Evolutionary conservation across 2,888 invertebrate species (phyloP).

Genomic region (Glyphotaelius pellucidus): DNA sequence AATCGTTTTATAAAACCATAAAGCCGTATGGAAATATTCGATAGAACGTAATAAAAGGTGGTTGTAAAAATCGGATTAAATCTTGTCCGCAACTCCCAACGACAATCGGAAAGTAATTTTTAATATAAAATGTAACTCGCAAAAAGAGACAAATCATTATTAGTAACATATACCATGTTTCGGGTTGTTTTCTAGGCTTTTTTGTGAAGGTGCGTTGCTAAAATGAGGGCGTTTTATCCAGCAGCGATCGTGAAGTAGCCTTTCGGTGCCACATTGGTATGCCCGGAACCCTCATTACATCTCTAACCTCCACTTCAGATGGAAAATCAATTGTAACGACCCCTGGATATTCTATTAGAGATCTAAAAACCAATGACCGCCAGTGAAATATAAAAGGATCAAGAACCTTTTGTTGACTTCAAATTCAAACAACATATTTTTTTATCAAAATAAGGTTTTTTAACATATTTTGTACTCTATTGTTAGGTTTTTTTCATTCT

Average conservation of each 20-base stretch:
- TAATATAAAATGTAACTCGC: not conserved
- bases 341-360: slow-evolving; percentile 48
- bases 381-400: slow-evolving; percentile 22
- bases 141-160: not conserved
- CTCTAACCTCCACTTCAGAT: slow-evolving; percentile 20
- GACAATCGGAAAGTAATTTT: not conserved
- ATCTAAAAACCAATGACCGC: slow-evolving; percentile 49
- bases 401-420: not conserved
- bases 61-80: slow-evolving; percentile 43
- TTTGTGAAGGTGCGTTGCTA: not conserved
- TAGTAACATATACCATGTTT: not conserved
- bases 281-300: slow-evolving; percentile 43
- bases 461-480: too few species aligned
- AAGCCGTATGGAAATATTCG: slow-evolving; percentile 49
- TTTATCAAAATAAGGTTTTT: too few species aligned
- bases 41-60: slow-evolving; percentile 45
- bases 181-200: not conserved
- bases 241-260: slow-evolving; percentile 29
- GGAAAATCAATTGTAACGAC: slow-evolving; percentile 47
- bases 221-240: slow-evolving; percentile 1
- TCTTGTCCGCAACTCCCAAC: not conserved
- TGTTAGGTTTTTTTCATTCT: too few species aligned
- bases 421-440: not conserved
- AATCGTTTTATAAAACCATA: slow-evolving; percentile 47
- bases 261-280: slow-evolving; percentile 16